Evolutionary conservation across 2,888 invertebrate species (phyloP), one percentile per base, ranked within the genome.

Genomic region (Coleophora deauratella): DNA sequence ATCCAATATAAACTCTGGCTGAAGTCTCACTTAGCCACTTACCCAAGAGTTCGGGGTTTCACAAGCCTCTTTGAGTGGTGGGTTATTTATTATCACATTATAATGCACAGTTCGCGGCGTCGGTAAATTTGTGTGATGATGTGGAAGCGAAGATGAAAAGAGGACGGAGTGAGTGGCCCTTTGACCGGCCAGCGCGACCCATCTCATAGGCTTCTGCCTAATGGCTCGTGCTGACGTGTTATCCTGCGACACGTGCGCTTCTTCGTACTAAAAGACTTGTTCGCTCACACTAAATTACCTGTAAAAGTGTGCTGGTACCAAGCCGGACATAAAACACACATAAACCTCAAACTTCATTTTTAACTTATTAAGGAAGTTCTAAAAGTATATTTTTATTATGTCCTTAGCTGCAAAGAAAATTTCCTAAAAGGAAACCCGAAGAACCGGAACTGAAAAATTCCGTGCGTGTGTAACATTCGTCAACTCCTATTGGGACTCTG

Each of bases 181-280:
- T 71, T 72, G 72, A 69, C 57, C 55, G 57, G 62, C 59, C 55
- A 52, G 47, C 50, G 58, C 62, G 66, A 76, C 74, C 76, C 73
- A 62, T 59, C 72, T 76, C 72, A 75, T 72, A 67, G 62, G 58
- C 55, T 55, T 54, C 55, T 64, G 62, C 61, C 66, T 77, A 78
- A 77, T 76, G 72, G 74, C 59, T 59, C 61, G 58, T 61, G 59
- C 66, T 61, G 70, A 67, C 65, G 63, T 64, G 67, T 66, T 71
- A 65, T 66, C 59, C 55, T 56, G 42, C 51, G 49, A 50, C 51
- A 45, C 50, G 49, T 47, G 43, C 56, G 6, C 21, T 6, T 21
- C 50, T 44, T 46, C 51, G 47, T 47, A 54, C 52, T 59, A 50
- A 57, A 61, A 57, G 51, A 48, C 47, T 21, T 21, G 31, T 31